Conservation (phyloP, 2,113 vertebrate genomes). For the Acanthisitta chloris region DNA sequence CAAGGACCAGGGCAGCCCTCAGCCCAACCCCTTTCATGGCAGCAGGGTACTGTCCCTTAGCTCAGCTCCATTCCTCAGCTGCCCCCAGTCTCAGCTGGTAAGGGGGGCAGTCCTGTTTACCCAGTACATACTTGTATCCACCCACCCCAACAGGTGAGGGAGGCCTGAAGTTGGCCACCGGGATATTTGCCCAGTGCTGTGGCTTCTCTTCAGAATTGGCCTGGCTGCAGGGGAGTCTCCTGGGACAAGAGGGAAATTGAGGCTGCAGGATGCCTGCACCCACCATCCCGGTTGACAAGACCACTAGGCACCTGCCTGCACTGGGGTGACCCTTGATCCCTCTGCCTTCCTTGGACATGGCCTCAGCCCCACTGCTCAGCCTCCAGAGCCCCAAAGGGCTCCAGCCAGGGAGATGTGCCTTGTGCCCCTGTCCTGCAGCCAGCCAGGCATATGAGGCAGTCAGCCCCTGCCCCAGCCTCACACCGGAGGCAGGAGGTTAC, state of each 20-base stretch:
- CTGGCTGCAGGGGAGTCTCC: accelerated
- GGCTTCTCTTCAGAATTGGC: background rate
- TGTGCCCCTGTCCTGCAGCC: background rate
- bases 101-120: background rate
- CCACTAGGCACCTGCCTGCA: background rate
- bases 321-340: background rate
- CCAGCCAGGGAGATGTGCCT: background rate
- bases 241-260: background rate
- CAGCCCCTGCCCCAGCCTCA: background rate
- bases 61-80: background rate
- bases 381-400: background rate
- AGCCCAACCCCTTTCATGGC: background rate
- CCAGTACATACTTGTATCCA: background rate
- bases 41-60: background rate
- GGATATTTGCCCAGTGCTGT: background rate
- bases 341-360: background rate
- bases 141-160: accelerated
- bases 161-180: accelerated
- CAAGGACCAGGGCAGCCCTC: background rate
- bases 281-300: background rate
- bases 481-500: accelerated
- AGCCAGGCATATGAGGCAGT: background rate
- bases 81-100: background rate
- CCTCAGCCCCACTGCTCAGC: background rate
- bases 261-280: background rate